Percentiles rank a stretch among this genome's conserved stretches.
Evolutionary conservation across 2,797 vertebrate species (phyloP).

Genomic region (Kryptolebias ocellatus): DNA sequence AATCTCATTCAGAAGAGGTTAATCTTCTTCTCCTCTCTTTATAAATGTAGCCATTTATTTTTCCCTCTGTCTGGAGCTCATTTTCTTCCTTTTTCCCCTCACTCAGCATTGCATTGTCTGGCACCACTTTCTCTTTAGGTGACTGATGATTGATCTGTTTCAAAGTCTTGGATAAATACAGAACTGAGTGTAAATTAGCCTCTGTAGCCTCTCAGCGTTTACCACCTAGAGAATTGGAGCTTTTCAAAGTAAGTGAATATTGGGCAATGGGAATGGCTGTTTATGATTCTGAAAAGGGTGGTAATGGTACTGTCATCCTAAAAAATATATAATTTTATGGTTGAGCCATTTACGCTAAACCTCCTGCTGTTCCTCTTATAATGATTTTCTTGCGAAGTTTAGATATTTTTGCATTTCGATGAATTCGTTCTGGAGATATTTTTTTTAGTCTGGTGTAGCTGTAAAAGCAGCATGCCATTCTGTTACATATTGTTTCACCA

Average conservation of each 20-base stretch:
- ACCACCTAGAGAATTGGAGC: slow-evolving; percentile 31
- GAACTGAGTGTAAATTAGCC: slow-evolving; percentile 28
- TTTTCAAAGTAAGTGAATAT: slow-evolving; percentile 45
- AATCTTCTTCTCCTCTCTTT: slow-evolving; percentile 57
- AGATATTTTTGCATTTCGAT: neutral
- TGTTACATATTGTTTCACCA: slow-evolving; percentile 25
- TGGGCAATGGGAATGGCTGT: slow-evolving; percentile 17
- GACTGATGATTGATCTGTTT: slow-evolving; percentile 55
- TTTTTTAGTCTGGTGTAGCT: neutral
- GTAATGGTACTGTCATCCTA: slow-evolving; percentile 13
- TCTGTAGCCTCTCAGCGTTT: slow-evolving; percentile 24
- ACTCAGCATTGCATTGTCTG: slow-evolving; percentile 35
- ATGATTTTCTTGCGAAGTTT: slow-evolving; percentile 6
- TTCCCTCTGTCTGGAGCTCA: slow-evolving; percentile 10
- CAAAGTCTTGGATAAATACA: slow-evolving; percentile 53
- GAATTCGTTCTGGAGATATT: neutral
- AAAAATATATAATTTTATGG: slow-evolving; percentile 18
- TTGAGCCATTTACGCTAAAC: neutral
- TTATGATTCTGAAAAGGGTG: slow-evolving; percentile 18
- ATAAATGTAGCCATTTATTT: slow-evolving; percentile 60
- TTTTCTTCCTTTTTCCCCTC: slow-evolving; percentile 2
- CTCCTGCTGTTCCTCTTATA: neutral
- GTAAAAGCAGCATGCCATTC: neutral
- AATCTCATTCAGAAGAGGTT: slow-evolving; percentile 65
- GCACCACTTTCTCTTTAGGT: slow-evolving; percentile 39